A percentile compares a stretch with the other conserved stretches of the same genome.
Evolutionary conservation across 2,113 vertebrate species (phyloP).

Genomic region (Fulica atra): DNA sequence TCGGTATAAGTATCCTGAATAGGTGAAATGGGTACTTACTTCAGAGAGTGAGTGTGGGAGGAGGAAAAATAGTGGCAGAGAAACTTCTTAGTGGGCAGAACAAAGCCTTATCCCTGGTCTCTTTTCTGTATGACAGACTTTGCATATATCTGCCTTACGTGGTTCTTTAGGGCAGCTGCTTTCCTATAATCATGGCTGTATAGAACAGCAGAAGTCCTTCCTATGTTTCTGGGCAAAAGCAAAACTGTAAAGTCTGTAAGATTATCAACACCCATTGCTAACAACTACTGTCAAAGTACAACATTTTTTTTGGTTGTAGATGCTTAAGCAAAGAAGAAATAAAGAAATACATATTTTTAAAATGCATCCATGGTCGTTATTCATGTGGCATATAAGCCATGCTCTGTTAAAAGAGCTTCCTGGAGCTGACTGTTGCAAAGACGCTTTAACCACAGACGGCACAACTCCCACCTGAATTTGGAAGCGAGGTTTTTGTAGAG

Average conservation of each 20-base stretch:
- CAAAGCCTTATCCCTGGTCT: neutral
- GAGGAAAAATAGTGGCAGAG: neutral
- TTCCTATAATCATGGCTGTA: neutral
- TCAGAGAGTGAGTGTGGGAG: neutral
- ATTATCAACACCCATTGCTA: neutral
- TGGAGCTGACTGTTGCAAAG: neutral
- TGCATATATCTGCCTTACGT: too few species aligned
- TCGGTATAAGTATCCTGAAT: neutral
- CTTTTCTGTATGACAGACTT: neutral
- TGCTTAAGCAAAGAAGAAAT: neutral
- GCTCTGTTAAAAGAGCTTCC: neutral
- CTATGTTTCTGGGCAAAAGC: neutral
- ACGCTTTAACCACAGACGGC: neutral
- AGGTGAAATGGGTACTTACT: neutral
- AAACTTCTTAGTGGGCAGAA: neutral
- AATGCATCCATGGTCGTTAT: neutral
- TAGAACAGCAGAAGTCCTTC: neutral
- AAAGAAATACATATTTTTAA: neutral
- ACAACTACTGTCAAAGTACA: neutral
- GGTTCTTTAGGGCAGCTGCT: neutral
- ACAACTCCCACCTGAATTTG: neutral
- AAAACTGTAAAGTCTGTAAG: neutral
- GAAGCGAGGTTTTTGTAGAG: conserved; percentile 24
- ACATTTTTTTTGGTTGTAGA: neutral
- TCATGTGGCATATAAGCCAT: neutral